phyloP scores from a whole-genome alignment of 1,140 invertebrate species.

The Galendromus occidentalis region DNA sequence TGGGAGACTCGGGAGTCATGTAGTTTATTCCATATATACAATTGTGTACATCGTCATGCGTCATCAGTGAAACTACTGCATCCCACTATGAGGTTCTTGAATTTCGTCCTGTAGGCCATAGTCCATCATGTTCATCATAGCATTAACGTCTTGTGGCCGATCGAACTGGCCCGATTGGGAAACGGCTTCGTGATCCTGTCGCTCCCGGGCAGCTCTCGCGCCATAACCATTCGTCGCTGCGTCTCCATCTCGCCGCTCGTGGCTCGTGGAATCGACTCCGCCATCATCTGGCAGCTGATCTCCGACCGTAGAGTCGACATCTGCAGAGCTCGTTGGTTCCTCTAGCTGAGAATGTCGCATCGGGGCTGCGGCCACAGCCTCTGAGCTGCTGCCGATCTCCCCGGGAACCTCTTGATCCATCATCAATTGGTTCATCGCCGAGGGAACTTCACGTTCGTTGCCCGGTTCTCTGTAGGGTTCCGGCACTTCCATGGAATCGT shows the following conservation, averaged over 20 bases:
- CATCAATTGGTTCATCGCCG: too few relatives aligned
- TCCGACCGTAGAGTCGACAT: conserved; percentile 4
- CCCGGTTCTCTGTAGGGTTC: too few relatives aligned
- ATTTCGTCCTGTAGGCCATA: conserved; percentile 5
- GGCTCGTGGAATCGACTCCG: not conserved
- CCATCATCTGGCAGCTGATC: not conserved
- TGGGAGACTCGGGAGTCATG: too few relatives aligned
- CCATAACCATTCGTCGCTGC: not conserved
- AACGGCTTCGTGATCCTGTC: too few relatives aligned
- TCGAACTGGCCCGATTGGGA: not conserved
- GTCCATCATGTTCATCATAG: not conserved
- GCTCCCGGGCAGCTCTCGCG: not conserved
- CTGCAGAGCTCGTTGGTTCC: not conserved
- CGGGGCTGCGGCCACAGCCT: not conserved
- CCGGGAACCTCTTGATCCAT: not conserved
- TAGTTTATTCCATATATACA: not conserved
- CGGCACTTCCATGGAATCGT: too few relatives aligned
- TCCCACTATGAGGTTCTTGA: conserved; percentile 1
- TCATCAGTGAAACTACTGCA: conserved; percentile 3
- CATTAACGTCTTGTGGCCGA: not conserved
- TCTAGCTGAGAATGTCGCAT: not conserved
- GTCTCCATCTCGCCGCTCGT: not conserved
- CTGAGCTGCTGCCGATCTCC: not conserved
- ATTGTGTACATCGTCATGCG: not conserved
- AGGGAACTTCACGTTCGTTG: too few relatives aligned